Conservation (phyloP, 2,797 vertebrate species). For the Rallus crepitans region DNA sequence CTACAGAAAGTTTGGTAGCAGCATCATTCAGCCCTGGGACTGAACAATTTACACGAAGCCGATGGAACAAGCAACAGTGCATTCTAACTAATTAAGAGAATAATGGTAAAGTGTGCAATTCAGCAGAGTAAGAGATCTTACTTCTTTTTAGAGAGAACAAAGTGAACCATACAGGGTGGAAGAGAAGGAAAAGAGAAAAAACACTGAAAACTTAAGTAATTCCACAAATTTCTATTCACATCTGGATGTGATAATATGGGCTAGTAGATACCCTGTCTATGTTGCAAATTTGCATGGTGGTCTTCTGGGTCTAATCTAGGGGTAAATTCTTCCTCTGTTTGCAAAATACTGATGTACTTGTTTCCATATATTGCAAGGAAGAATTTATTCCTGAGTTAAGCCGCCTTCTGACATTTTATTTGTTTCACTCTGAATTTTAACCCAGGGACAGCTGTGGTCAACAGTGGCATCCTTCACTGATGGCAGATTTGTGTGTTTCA, state of each 20-base stretch:
- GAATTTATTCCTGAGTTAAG: not conserved
- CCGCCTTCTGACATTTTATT: not conserved
- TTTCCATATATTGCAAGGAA: not conserved
- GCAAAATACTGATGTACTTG: not conserved
- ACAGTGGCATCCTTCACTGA: not conserved
- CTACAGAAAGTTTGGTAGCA: not conserved
- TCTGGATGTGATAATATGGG: accelerated
- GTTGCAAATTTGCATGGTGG: not conserved
- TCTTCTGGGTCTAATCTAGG: not conserved
- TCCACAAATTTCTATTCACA: not conserved
- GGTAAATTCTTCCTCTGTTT: not conserved
- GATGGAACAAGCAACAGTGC: accelerated
- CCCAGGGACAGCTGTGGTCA: not conserved
- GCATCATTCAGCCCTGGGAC: not conserved
- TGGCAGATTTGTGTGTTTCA: not conserved
- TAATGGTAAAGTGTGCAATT: not conserved
- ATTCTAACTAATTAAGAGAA: not conserved
- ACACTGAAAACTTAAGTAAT: not conserved
- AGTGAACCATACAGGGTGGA: not conserved
- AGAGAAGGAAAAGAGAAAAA: not conserved
- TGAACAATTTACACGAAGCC: not conserved
- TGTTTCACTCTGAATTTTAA: not conserved
- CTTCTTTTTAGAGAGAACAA: not conserved
- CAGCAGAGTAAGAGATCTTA: not conserved
- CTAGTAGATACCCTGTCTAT: not conserved